Evolutionary conservation across 2,888 invertebrate genomes (phyloP), one percentile per base, ranked within the genome.

Genomic region (Drosophila bunnanda): DNA sequence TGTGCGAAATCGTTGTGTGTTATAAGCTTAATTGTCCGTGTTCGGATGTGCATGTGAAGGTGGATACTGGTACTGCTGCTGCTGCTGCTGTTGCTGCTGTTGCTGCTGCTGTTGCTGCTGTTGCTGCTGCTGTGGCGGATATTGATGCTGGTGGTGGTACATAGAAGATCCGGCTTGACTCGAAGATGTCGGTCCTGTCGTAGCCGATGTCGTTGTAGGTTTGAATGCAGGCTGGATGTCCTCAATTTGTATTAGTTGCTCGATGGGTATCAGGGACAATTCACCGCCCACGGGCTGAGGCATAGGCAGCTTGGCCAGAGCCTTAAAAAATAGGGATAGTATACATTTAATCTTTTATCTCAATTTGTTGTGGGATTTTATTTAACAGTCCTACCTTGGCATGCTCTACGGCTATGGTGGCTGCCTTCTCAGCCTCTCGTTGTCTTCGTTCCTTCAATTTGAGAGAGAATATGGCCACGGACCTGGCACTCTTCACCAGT

Each of bases 381-480:
- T 22, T 30, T 8, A 43, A 43, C 0, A 4, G 13, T 4, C 22
- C 54, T 75, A 92, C 92, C 90, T 92, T 92, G 64, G 93, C 93
- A 83, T 93, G 93, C 85, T 94, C 93, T 76, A 94, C 93, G 28
- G 93, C 94, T 70, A 94, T 95, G 68, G 94, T 94, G 32, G 95
- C 95, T 67, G 95, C 95, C 59, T 93, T 92, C 72, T 95, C 95
- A 0, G 96, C 96, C 89, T 97, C 97, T 34, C 96, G 93, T 62
- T 96, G 96, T 59, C 96, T 93, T n/a, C 96, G 93, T 85, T 95
- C 95, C 85, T 95, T 95, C 74, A 97, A 92, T 64, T 97, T 97
- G 55, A 97, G 92, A 7, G 97, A 97, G 92, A 97, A 97, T 89
- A 97, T 96, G 7, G 97, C 97, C 46, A 97, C 97, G 0, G 96